Base-by-base conservation (phyloP, 2,113 vertebrate genomes). In the Myiozetetes cayanensis region DNA sequence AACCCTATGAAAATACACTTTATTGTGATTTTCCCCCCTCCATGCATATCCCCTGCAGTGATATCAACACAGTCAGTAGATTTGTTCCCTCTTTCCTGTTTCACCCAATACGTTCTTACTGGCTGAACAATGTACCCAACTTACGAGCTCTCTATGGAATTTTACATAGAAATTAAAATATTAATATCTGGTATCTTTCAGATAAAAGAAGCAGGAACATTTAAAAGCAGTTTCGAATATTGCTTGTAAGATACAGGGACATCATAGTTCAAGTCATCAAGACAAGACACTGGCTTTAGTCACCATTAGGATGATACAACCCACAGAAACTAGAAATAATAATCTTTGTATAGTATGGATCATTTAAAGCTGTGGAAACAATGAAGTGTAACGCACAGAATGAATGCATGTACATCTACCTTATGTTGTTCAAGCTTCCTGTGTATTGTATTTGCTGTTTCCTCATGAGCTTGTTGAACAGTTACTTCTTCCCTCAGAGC, bases 391-490 rank as follows among this genome's bases (percentile, higher is more conserved):
- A 43, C 2, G 2, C 20, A 31, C 23, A 71, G 61, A 83, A 75
- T 8, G 23, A 78, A 14, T 20, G 25, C 31, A 72, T 24, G 7
- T 37, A 44, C 23, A 28, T 9, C 71, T 97, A 99, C 99, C 98
- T 99, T 99, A 41, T 99, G 98, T 31, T 99, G 99, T 58, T 99
- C 99, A 31, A 99, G 98, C 79, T 99, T 99, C 83, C 98, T 96
- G 59, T 99, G 99, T 86, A 99, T 98, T 19, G 97, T 97, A 58
- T 99, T 99, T 22, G 99, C 99, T 1, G 99, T 99, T 97, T 99
- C 99, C 53, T 99, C 99, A 0, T 99, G 99, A 87, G 97, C 98
- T 85, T 99, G 99, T n/a, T 99, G 99, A 76, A 98, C 81, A 22
- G 98, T 90, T 27, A 99, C 97, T 93, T 99, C 99, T 83, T 99